Conservation (phyloP, 2,797 vertebrate species). For the Megaceryle alcyon region DNA sequence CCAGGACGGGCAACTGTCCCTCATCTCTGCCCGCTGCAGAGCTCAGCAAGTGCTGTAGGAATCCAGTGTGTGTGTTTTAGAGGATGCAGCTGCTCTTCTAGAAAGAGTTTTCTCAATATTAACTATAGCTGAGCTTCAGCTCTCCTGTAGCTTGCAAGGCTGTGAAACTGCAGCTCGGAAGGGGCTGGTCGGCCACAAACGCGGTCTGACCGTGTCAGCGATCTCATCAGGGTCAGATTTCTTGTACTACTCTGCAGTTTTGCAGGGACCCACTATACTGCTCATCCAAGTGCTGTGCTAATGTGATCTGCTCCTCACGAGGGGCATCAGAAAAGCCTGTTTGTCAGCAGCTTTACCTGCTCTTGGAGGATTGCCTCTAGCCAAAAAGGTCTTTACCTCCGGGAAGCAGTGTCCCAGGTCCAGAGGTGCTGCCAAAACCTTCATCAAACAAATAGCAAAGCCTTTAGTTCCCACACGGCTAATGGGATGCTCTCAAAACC, state of each 20-base stretch:
- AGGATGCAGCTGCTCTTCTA: not conserved
- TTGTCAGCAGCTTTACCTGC: not conserved
- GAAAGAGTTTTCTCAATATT: not conserved
- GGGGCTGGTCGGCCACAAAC: not conserved
- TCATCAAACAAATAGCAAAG: not conserved
- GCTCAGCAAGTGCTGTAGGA: not conserved
- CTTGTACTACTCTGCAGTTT: not conserved
- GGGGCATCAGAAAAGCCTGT: not conserved
- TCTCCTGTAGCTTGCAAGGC: not conserved
- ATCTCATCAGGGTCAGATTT: accelerated
- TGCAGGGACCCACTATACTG: not conserved
- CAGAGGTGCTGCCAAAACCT: not conserved
- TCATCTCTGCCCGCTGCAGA: not conserved
- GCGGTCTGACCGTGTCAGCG: accelerated
- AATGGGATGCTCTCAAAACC: not conserved
- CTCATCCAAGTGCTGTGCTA: not conserved
- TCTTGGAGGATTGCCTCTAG: not conserved
- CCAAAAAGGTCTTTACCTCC: not conserved
- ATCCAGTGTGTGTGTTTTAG: not conserved
- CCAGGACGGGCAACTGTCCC: not conserved
- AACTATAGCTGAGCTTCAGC: not conserved
- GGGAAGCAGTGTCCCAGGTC: not conserved
- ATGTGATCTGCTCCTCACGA: not conserved
- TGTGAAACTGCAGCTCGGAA: not conserved
- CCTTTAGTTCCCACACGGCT: not conserved